These are phyloP conservation scores for Lepilemur ruficaudatus DNA, from an alignment of 2,797 vertebrate genomes.

Conservation along the genomic window DNA sequence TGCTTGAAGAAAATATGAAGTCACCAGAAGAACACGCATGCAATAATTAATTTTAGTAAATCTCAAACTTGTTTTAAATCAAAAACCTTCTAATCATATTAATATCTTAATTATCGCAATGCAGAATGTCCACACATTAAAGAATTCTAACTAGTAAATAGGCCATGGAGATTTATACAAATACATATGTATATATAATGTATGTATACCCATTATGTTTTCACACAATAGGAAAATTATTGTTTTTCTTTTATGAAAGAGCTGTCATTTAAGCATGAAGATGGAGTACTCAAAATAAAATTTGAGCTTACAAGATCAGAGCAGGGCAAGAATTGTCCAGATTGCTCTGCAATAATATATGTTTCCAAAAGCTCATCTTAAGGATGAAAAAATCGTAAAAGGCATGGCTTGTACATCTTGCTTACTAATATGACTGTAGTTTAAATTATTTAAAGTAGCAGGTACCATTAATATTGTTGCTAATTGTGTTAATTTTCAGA, in stretches of 20 bases:
- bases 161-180: constrained; percentile 90
- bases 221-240: constrained; percentile 83
- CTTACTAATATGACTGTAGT: constrained; percentile 85
- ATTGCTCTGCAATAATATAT: constrained; percentile 84
- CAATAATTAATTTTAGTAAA: constrained; percentile 94
- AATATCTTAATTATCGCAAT: constrained; percentile 91
- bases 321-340: constrained; percentile 87
- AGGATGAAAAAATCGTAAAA: constrained; percentile 86
- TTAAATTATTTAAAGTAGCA: constrained; percentile 85
- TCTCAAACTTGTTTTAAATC: constrained; percentile 93
- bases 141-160: constrained; percentile 87
- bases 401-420: constrained; percentile 90
- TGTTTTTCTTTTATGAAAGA: constrained; percentile 81
- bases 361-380: constrained; percentile 84
- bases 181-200: constrained; percentile 72
- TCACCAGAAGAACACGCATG: constrained; percentile 95
- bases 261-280: constrained; percentile 87
- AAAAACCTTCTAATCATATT: constrained; percentile 88
- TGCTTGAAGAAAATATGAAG: constrained; percentile 97
- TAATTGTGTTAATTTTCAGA: constrained; percentile 86
- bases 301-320: constrained; percentile 86
- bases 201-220: constrained; percentile 84
- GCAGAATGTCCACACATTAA: constrained; percentile 87
- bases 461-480: constrained; percentile 87
- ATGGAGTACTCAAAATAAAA: constrained; percentile 87